Evolutionary conservation across 2,797 vertebrate genomes (phyloP).

Genomic region (Onychomys torridus): DNA sequence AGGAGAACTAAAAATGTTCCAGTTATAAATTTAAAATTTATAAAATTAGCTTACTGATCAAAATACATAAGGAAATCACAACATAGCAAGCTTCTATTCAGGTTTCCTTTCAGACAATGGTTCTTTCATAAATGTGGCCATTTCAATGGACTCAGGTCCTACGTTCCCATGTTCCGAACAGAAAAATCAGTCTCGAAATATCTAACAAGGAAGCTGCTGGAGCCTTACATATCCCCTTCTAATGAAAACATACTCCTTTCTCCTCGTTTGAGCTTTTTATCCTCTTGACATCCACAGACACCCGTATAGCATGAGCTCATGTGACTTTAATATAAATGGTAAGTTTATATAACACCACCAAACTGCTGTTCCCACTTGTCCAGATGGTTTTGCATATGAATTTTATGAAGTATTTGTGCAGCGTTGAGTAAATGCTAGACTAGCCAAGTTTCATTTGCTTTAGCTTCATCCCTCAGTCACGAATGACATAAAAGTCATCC

Average conservation of each 20-base stretch:
- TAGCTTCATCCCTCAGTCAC: neutral
- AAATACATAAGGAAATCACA: neutral
- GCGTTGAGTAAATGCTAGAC: constrained; percentile 66
- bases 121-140: constrained; percentile 27
- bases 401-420: constrained; percentile 70
- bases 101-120: neutral
- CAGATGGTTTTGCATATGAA: constrained; percentile 82
- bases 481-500: constrained; percentile 39
- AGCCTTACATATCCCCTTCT: neutral
- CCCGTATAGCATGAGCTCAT: constrained; percentile 45
- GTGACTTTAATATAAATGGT: constrained; percentile 64
- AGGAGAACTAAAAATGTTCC: neutral
- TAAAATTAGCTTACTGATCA: neutral
- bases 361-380: constrained; percentile 63
- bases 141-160: constrained; percentile 25
- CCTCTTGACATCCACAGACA: neutral
- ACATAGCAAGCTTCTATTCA: neutral
- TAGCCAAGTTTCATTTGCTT: constrained; percentile 69
- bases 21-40: neutral
- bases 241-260: constrained; percentile 58
- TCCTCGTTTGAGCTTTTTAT: constrained; percentile 52
- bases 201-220: neutral
- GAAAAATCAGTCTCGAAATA: constrained; percentile 15
- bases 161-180: constrained; percentile 15
- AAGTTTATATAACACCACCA: constrained; percentile 73